Conservation (phyloP, 2,888 invertebrate genomes). For the Bhutanitis thaidina region DNA sequence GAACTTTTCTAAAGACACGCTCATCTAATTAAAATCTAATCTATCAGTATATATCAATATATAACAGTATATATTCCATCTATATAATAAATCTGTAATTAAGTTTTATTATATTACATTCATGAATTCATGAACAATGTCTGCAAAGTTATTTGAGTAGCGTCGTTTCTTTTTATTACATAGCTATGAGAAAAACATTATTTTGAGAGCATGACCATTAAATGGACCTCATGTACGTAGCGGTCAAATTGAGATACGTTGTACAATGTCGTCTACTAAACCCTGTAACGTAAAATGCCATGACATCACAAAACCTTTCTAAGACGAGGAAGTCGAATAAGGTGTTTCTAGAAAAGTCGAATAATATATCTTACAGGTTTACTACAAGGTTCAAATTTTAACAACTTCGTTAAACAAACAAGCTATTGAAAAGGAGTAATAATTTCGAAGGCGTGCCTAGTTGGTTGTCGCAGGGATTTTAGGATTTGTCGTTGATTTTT, state of each 20-base stretch:
- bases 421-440: slow-evolving; percentile 60
- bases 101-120: too few species aligned
- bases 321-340: slow-evolving; percentile 35
- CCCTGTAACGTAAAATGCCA: slow-evolving; percentile 66
- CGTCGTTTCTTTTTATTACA: too few species aligned
- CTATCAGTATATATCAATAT: too few species aligned
- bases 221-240: slow-evolving; percentile 20
- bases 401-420: slow-evolving; percentile 23
- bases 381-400: slow-evolving; percentile 29
- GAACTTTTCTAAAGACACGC: too few species aligned
- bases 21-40: too few species aligned
- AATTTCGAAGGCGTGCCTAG: slow-evolving; percentile 75
- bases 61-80: too few species aligned
- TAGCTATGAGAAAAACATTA: background rate
- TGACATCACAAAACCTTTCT: slow-evolving; percentile 60
- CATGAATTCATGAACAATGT: too few species aligned
- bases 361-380: slow-evolving; percentile 26
- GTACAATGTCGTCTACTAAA: slow-evolving; percentile 51
- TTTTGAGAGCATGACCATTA: background rate
- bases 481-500: slow-evolving; percentile 69
- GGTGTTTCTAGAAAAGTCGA: slow-evolving; percentile 30
- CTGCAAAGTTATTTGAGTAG: too few species aligned
- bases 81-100: too few species aligned
- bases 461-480: slow-evolving; percentile 67
- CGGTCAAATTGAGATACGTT: slow-evolving; percentile 29